Base-by-base conservation (phyloP, 2,888 invertebrate species). In the Crocallis elinguaria region DNA sequence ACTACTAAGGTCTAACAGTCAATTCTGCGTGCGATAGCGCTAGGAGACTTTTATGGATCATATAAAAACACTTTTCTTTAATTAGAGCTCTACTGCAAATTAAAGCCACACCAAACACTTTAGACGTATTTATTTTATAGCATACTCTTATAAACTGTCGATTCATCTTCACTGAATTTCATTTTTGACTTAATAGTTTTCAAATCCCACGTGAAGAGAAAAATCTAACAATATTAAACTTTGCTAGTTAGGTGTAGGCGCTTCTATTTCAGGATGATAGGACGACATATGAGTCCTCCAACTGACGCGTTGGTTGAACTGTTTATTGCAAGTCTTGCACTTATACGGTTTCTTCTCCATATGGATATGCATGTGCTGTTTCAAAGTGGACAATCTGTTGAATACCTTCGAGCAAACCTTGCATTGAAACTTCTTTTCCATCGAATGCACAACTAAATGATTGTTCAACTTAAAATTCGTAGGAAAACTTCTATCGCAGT, bases 281-380 rank as follows among this genome's bases (percentile, higher is more conserved):
- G 62, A 62, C 12, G 60, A 36, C 60, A 62, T 58, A 25, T 63
- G 62, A 11, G 57, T 56, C 42, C 38, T 60, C 62, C 57, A 63
- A 41, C 60, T 60, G 9, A 60, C 62, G 9, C 62, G 57, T 46
- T 60, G 62, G 32, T 63, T 63, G 16, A 63, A 63, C 41, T 63
- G 62, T 21, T 60, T 63, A 12, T 56, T 49, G 29, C 62, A 63
- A 14, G 29, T 23, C n/a, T 49, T 42, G 35, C 62, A 63, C 19
- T 60, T 57, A n/a, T 55, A 62, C 11, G 57, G 60, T 21, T 60
- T 62, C 11, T 56, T 50, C 13, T 60, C 57, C 50, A 50, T 57
- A 44, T 65, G 62, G 25, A 60, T 59, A 36, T 46, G 44, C 53
- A 54, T 21, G 21, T 62, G 63, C 7, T 51, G 55, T 17, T 60